Conservation (phyloP, 1,140 invertebrate genomes). For the Mactra quadrangularis region DNA sequence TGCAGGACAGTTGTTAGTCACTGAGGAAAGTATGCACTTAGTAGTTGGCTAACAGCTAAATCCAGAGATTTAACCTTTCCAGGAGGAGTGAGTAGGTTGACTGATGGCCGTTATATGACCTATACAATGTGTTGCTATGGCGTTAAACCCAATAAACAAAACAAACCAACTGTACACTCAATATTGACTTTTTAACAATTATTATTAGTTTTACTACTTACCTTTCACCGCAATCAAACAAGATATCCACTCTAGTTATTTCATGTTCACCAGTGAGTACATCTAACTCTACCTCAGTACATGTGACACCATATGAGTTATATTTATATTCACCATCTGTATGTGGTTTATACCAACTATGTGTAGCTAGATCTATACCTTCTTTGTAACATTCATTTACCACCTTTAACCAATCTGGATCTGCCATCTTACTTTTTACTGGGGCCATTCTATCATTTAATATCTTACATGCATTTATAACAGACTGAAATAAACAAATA, state of each 20-base stretch:
- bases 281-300: slow-evolving; percentile 77
- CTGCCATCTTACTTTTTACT: slow-evolving; percentile 70
- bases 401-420: slow-evolving; percentile 72
- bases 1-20: no score
- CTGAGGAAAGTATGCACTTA: no score
- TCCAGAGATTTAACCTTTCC: no score
- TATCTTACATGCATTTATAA: slow-evolving; percentile 72
- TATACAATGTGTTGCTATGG: no score
- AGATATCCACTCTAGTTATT: slow-evolving; percentile 84
- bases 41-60: no score
- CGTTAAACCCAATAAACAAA: no score
- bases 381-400: slow-evolving; percentile 68
- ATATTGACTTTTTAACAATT: no score
- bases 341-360: slow-evolving; percentile 62
- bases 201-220: no score
- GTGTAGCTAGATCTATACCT: slow-evolving; percentile 70
- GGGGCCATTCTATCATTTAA: slow-evolving; percentile 72
- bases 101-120: no score
- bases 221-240: slow-evolving; percentile 84
- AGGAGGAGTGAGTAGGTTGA: no score
- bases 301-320: slow-evolving; percentile 74
- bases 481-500: slow-evolving; percentile 64
- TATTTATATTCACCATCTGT: slow-evolving; percentile 64
- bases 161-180: no score
- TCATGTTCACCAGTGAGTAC: slow-evolving; percentile 82